Percentiles rank a stretch among this genome's conserved stretches.
Evolutionary conservation across 2,797 vertebrate genomes (phyloP).

Genomic region (Chelon auratus): DNA sequence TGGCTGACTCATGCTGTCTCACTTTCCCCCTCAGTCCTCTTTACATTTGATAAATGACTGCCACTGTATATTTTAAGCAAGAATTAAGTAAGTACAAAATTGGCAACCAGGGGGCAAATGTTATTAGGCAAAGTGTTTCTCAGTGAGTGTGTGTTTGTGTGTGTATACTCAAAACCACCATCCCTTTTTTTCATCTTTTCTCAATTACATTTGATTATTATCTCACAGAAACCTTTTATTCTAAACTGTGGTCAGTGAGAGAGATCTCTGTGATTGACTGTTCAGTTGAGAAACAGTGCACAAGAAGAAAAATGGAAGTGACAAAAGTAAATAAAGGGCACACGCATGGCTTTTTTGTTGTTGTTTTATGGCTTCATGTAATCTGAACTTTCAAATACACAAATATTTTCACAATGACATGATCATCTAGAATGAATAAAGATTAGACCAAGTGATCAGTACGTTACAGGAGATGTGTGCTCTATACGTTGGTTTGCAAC

Average conservation of each 20-base stretch:
- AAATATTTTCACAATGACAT: too few relatives aligned
- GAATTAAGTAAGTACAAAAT: conserved; percentile 76
- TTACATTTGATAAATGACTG: conserved; percentile 66
- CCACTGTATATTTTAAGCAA: conserved; percentile 56
- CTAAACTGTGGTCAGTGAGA: not conserved
- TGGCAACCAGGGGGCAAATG: conserved; percentile 70
- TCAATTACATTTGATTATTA: conserved; percentile 37
- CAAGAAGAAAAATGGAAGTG: too few relatives aligned
- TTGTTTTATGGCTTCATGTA: too few relatives aligned
- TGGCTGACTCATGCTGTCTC: conserved; percentile 55
- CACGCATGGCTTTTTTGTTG: too few relatives aligned
- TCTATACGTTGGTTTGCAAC: too few relatives aligned
- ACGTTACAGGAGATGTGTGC: too few relatives aligned
- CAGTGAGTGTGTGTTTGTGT: conserved; percentile 25
- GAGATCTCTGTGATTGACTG: too few relatives aligned
- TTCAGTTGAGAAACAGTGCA: too few relatives aligned
- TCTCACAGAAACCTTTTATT: conserved; percentile 33
- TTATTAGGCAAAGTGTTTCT: conserved; percentile 72
- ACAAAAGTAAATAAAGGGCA: too few relatives aligned
- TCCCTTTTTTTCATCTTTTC: conserved; percentile 11
- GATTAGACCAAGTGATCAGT: too few relatives aligned
- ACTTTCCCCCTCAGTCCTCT: conserved; percentile 38
- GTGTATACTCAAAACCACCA: conserved; percentile 37
- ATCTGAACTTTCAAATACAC: too few relatives aligned
- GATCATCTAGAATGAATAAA: too few relatives aligned